Evolutionary conservation across 2,888 invertebrate species (phyloP), one percentile per base, ranked within the genome.

Genomic region (Bimastos eiseni): DNA sequence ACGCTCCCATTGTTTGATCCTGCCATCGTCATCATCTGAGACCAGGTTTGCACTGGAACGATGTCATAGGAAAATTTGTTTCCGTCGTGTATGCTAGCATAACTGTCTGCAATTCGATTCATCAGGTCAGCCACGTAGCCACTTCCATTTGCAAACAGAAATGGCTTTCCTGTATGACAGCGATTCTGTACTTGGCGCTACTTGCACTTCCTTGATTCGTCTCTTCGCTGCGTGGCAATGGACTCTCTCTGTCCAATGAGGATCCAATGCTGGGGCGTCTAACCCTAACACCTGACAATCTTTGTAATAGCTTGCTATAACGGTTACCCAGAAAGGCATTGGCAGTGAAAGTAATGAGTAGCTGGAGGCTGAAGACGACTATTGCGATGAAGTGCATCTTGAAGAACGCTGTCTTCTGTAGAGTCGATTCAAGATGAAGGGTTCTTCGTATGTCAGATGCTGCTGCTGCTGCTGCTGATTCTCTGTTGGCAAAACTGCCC

Each of bases 101-200:
- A 90, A 24, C 44, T 49, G 21, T 37, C 55, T 19, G 90, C 37
- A 33, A 90, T 70, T 36, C 55, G 33, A n/a, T 33, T 33, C 55
- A 90, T 37, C 37, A 90, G 90, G 83, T 90, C 90, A 44, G 83
- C n/a, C n/a, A 90, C 34, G 70, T 90, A 90, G 83, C 90, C 90
- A 70, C 90, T 90, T n/a, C 90, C 90, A 33, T 90, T 90, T 0
- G 49, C 37, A 70, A 90, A 90, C 21, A 90, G 90, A 90, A 34
- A 90, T 30, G 90, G 90, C 70, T 90, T 13, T n/a, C 70, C 70
- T 70, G 70, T n/a, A 70, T 70, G 70, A 70, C 70, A 8, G 70
- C 70, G 70, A 70, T 70, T n/a, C n/a, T 70, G 70, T 70, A 70
- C 70, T 70, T 70, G 6, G 70, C 70, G 70, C 70, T 70, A 70